Percentiles rank a stretch among this genome's conserved stretches.
These are phyloP conservation scores for Drosophila sucinea DNA, from an alignment of 1,140 invertebrate species.

Conservation along the genomic window DNA sequence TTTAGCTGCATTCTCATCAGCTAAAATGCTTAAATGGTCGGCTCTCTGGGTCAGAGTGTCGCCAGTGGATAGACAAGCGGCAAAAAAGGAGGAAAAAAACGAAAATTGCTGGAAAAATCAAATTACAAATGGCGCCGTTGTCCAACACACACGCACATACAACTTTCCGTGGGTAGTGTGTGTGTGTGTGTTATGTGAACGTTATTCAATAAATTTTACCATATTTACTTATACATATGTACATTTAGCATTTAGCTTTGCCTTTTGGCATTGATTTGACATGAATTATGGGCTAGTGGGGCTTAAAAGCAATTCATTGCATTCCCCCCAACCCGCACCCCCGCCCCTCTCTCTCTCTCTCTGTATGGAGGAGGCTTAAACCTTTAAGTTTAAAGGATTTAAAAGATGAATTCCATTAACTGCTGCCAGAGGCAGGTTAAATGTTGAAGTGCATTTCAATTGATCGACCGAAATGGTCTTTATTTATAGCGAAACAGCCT, in stretches of 20 bases:
- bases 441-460: conserved; percentile 61
- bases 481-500: conserved; percentile 74
- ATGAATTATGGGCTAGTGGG: conserved; percentile 61
- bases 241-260: conserved; percentile 45
- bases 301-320: conserved; percentile 30
- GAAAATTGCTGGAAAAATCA: conserved; percentile 52
- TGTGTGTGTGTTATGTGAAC: conserved; percentile 40
- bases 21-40: conserved; percentile 66
- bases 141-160: conserved; percentile 38
- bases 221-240: conserved; percentile 31
- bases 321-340: background rate
- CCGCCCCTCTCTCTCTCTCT: background rate
- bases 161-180: conserved; percentile 29
- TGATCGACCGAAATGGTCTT: conserved; percentile 53
- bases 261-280: conserved; percentile 68
- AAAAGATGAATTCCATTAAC: conserved; percentile 62
- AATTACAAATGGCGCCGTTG: conserved; percentile 75
- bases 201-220: conserved; percentile 61
- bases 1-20: conserved; percentile 11
- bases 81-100: conserved; percentile 17
- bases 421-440: conserved; percentile 55
- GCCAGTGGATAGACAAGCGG: conserved; percentile 38
- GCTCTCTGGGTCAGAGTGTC: conserved; percentile 63
- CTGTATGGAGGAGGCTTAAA: conserved; percentile 5
- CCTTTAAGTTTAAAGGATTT: conserved; percentile 38